Base-by-base conservation (phyloP, 1,140 invertebrate genomes). In the Drosophila sulfurigaster region DNA sequence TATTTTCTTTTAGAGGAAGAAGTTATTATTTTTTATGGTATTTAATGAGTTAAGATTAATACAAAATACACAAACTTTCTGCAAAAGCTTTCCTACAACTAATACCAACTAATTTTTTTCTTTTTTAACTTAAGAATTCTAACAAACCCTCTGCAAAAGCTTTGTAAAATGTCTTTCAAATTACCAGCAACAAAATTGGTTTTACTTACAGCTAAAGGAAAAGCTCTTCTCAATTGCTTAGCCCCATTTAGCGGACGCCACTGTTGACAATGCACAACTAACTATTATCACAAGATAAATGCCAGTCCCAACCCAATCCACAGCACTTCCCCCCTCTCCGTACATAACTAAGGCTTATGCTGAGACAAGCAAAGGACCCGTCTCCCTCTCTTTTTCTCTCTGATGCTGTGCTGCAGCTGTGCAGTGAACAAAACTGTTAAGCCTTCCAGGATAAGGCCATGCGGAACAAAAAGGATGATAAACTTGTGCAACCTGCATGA, bases 221-320 rank as follows among this genome's bases (percentile, higher is more conserved):
- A 11, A 10, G 0, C 38, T 38, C 10, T 15, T 10, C 11, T 49
- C 13, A 25, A 25, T 25, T n/a, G 5, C 16, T 38, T 8, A 38
- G 7, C 52, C 67, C 46, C 16, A 25, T 28, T 0, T 4, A 4
- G 2, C 11, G 1, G 20, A 25, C 56, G 56, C 56, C 69, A 41
- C 74, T 66, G 62, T 13, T 32, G 1, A 25, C 13, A 62, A 56
- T 48, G 70, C 74, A 83, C 80, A 89, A 81, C 83, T 83, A 83
- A 83, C 83, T 89, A 88, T 88, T 88, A 88, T 89, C 85, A 70
- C 51, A 89, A 83, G 83, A 88, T 88, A 88, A 88, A 88, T 88
- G 85, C 85, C 78, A 83, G 60, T 65, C 54, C 51, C 54, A 51
- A 16, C 3, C 54, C 28, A 28, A 3, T 28, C 7, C 20, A 0